phyloP scores from a whole-genome alignment of 2,797 vertebrate genomes.

The Poeciliopsis presidionis region DNA sequence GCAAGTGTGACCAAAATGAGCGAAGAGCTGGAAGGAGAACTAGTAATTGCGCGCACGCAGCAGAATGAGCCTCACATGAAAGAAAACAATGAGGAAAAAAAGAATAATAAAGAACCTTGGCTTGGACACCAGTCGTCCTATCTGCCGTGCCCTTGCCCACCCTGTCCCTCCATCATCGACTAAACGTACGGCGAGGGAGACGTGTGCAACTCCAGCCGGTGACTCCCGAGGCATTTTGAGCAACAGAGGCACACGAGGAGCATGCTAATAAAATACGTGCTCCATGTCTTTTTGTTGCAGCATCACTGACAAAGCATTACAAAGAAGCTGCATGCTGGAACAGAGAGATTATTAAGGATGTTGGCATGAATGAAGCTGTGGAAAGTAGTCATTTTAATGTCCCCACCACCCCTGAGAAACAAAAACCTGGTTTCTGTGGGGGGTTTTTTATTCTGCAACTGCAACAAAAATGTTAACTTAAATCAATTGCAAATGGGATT shows the following conservation, averaged over 20 bases:
- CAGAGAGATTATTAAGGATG: constrained; percentile 25
- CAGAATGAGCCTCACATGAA: constrained; percentile 55
- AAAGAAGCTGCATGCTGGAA: constrained; percentile 22
- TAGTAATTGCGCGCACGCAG: constrained; percentile 52
- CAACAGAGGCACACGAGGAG: constrained; percentile 30
- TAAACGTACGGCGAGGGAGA: constrained; percentile 52
- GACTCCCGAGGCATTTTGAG: constrained; percentile 43
- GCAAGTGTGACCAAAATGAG: constrained; percentile 57
- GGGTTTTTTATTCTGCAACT: background rate
- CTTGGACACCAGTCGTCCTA: constrained; percentile 52
- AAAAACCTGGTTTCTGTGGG: background rate
- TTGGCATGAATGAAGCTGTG: constrained; percentile 11
- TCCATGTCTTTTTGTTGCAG: constrained; percentile 34
- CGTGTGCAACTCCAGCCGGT: constrained; percentile 26
- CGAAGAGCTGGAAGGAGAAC: constrained; percentile 43
- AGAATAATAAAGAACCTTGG: constrained; percentile 51
- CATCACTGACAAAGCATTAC: constrained; percentile 33
- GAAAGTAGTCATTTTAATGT: background rate
- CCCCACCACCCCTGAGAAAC: background rate
- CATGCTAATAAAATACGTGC: constrained; percentile 56
- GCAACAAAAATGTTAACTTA: background rate
- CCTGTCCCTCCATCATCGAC: constrained; percentile 59
- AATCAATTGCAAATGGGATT: background rate
- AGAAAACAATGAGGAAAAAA: constrained; percentile 9
- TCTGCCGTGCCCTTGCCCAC: constrained; percentile 59